Base-by-base conservation (phyloP, 2,797 vertebrate genomes). In the Pampus argenteus region DNA sequence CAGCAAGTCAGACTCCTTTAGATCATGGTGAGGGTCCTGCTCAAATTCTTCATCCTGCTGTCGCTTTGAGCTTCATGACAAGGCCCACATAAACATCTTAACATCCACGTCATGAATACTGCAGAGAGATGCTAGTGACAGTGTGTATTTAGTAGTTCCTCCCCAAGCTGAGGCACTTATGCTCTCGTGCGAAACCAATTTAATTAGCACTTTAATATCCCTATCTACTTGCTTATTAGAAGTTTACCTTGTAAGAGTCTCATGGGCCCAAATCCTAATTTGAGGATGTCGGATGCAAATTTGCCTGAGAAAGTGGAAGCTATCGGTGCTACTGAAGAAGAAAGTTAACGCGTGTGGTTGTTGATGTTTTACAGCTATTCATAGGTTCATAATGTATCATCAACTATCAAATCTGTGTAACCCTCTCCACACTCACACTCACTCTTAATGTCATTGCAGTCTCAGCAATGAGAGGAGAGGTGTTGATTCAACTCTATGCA, bases 171-270 rank as follows among this genome's bases (percentile, higher is more conserved):
- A 78, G 61, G 45, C 76, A 56, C 81, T 72, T 76, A 63, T 63
- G 72, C 77, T 80, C 64, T 89, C 79, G 77, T 76, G 83, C 40
- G 54, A 82, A 90, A 82, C 85, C 78, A 82, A 78, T 89, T 87
- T 85, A 88, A 92, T 92, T 91, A 88, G 83, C 63, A 42, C 74
- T 82, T 89, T 88, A 89, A 86, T 89, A 87, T 84, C 82, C 85
- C 66, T 60, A 86, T 88, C 82, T 85, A 36, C 78, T 79, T 58
- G 62, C 76, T 85, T 81, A 88, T 90, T 91, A 91, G 74, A 77
- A 64, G 14, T 89, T 90, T 85, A 86, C 81, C 77, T 86, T 79
- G 84, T 75, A 82, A 79, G 81, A 81, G 68, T 82, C 87, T 86
- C 87, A 26, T 44, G 81, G 82, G 86, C 34, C 59, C 15, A 29